These are phyloP conservation scores for Melanerpes formicivorus DNA, from an alignment of 2,113 vertebrate genomes.

Conservation along the genomic window DNA sequence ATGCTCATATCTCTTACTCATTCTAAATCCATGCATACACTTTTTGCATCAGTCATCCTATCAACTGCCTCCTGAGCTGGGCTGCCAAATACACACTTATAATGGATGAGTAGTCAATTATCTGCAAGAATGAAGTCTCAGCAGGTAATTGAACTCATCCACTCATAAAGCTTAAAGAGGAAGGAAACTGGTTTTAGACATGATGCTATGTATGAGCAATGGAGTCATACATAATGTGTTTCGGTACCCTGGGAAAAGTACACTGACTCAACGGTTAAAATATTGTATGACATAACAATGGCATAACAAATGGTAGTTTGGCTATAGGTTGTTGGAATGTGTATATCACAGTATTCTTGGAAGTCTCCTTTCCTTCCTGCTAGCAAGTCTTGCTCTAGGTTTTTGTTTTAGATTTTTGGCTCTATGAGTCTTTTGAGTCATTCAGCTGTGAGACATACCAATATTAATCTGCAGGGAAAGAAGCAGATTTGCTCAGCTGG, in stretches of 20 bases:
- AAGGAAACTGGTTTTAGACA: neutral
- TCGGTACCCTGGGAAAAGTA: neutral
- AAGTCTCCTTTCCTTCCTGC: neutral
- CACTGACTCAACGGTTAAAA: neutral
- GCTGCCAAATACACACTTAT: neutral
- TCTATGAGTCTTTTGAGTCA: neutral
- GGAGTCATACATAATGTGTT: neutral
- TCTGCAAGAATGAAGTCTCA: neutral
- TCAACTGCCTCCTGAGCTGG: neutral
- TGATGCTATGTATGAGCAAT: neutral
- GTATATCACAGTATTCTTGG: neutral
- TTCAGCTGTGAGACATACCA: neutral
- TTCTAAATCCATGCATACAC: neutral
- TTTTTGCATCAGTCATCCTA: neutral
- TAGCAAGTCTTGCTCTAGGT: neutral
- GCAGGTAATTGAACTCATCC: neutral
- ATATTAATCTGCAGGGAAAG: neutral
- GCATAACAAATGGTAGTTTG: neutral
- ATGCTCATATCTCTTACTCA: neutral
- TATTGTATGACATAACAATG: neutral
- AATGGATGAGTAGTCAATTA: neutral
- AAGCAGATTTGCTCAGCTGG: neutral
- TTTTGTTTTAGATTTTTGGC: neutral
- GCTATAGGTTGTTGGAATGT: neutral
- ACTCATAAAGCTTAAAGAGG: neutral